Conservation (phyloP, 2,113 vertebrate genomes). For the Abramis brama region DNA sequence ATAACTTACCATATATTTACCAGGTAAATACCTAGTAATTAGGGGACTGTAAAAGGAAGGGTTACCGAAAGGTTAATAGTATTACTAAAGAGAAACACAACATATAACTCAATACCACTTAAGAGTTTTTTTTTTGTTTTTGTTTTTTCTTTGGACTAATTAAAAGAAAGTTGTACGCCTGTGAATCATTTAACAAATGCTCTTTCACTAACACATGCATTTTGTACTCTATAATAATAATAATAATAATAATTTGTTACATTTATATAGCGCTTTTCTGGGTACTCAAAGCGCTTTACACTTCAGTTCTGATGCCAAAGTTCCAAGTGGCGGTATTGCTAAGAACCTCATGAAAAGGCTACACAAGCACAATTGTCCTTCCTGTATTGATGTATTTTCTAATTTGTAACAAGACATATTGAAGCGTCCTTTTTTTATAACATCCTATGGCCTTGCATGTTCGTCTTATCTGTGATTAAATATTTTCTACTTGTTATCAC, state of each 20-base stretch:
- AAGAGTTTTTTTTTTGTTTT: not conserved
- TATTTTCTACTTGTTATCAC: not conserved
- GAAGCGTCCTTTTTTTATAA: too few species aligned
- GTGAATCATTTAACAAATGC: not conserved
- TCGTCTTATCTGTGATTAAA: not conserved
- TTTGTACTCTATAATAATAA: not conserved
- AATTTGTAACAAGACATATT: not conserved
- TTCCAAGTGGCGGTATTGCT: too few species aligned
- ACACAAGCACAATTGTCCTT: not conserved
- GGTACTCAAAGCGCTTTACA: too few species aligned
- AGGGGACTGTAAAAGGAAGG: too few species aligned
- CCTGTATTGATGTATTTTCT: not conserved
- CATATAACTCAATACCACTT: conserved; percentile 51
- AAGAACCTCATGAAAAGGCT: not conserved
- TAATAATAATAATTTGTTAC: too few species aligned
- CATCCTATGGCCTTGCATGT: not conserved
- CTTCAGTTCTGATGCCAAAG: not conserved
- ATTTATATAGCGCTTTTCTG: too few species aligned
- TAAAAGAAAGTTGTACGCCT: not conserved
- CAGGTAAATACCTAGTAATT: too few species aligned
- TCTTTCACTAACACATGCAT: conserved; percentile 1
- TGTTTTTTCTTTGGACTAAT: not conserved
- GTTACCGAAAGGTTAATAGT: conserved; percentile 54
- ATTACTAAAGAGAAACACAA: conserved; percentile 31
- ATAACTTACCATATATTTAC: too few species aligned